Evolutionary conservation across 2,113 vertebrate genomes (phyloP), one percentile per base, ranked within the genome.

Genomic region (Nymphicus hollandicus): DNA sequence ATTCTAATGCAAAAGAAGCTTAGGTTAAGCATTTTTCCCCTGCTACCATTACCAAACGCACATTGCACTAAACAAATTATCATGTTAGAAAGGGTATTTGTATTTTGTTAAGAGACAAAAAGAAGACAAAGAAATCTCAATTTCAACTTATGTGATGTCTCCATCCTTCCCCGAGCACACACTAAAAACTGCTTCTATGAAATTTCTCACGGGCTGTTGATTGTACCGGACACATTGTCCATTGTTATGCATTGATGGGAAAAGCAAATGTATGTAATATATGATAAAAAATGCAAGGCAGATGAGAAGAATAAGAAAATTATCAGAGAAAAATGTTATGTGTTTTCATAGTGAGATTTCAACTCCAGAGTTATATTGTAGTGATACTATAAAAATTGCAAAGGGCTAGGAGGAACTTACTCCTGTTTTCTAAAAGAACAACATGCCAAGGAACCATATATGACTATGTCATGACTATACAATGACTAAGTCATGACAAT

Each of bases 31-130:
- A 50, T 22, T 35, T 85, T 37, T 93, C 63, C n/a, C 50, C 76
- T 94, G 47, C 90, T 96, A 74, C 74, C 29, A n/a, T 90, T 93
- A 87, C n/a, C 33, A 88, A 89, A 91, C 84, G 85, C 56, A 89
- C 49, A 85, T 65, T 72, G 15, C 58, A 43, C 23, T 81, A 88
- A 93, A 81, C 37, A 92, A 91, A 91, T 86, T 86, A 49, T 72
- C 33, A 25, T 65, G 33, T 37, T 66, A 88, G 69, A 91, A 79
- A 56, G 55, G 12, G 4, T 71, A 73, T 96, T 95, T 81, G 29
- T 68, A 66, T 78, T 76, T 89, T 60, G 64, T 86, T 88, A 43
- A 46, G 43, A 60, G 60, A 50, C 14, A 46, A 90, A 93, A 77
- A 1, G 13, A 92, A 95, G 80, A 77, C 7, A 66, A 86, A 77